Conservation (phyloP, 2,113 vertebrate genomes). For the Anhinga anhinga region DNA sequence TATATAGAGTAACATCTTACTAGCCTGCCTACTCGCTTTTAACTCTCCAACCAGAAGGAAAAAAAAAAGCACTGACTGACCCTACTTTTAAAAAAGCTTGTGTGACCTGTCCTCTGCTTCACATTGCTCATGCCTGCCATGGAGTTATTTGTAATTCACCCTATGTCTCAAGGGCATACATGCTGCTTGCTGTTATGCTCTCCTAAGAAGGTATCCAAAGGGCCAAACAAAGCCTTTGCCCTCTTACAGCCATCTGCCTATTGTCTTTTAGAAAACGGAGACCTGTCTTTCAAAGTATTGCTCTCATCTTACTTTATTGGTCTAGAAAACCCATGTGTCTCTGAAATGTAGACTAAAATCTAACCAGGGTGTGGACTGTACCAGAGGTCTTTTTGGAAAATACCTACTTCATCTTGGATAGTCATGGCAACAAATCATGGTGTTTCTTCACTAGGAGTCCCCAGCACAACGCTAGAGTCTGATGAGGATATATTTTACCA, state of each 20-base stretch:
- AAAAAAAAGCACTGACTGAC: background rate
- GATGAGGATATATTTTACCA: background rate
- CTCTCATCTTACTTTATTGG: background rate
- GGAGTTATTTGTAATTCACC: background rate
- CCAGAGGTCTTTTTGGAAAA: background rate
- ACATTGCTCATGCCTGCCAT: background rate
- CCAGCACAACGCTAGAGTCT: background rate
- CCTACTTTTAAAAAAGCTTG: background rate
- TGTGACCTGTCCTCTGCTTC: background rate
- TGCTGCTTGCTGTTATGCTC: background rate
- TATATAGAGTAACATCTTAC: background rate
- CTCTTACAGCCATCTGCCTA: accelerated
- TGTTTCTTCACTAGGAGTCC: background rate
- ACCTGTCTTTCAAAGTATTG: background rate
- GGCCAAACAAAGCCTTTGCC: background rate
- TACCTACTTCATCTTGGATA: background rate
- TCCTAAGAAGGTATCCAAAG: background rate
- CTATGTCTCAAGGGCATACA: accelerated
- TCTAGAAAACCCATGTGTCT: accelerated
- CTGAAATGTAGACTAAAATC: background rate
- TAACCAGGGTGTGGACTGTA: background rate
- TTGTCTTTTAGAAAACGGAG: background rate
- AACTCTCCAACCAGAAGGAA: background rate
- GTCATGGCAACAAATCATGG: background rate
- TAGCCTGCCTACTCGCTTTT: background rate